A percentile compares a stretch with the other conserved stretches of the same genome.
Evolutionary conservation across 2,113 vertebrate species (phyloP).

Genomic region (Synodontis membranacea): DNA sequence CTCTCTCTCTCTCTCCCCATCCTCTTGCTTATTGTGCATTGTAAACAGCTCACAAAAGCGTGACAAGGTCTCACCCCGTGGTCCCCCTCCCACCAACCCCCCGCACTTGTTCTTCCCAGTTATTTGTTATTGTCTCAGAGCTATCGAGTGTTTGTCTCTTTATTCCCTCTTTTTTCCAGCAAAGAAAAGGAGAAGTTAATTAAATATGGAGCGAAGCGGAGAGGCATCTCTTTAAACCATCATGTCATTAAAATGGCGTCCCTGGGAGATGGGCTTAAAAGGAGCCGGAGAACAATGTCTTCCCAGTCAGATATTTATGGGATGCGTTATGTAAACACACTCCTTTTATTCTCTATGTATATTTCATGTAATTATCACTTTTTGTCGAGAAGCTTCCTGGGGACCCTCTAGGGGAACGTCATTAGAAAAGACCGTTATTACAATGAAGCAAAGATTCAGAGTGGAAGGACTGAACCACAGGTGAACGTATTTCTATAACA

Average conservation of each 20-base stretch:
- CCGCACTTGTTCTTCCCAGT: constrained; percentile 80
- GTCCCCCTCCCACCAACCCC: constrained; percentile 74
- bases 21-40: constrained; percentile 72
- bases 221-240: constrained; percentile 98
- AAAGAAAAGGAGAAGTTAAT: constrained; percentile 99
- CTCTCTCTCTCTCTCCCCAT: constrained; percentile 49
- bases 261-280: constrained; percentile 95
- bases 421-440: constrained; percentile 85
- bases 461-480: constrained; percentile 14
- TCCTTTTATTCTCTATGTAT: constrained; percentile 98
- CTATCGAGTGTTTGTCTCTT: constrained; percentile 84
- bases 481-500: neutral
- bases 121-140: constrained; percentile 93
- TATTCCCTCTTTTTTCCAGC: constrained; percentile 66
- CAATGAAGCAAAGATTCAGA: constrained; percentile 55
- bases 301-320: constrained; percentile 99
- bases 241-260: constrained; percentile 98
- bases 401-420: constrained; percentile 94
- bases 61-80: constrained; percentile 86
- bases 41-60: constrained; percentile 80
- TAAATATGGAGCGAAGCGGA: constrained; percentile 99
- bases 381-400: constrained; percentile 87
- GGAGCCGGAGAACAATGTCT: constrained; percentile 96
- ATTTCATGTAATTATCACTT: constrained; percentile 99
- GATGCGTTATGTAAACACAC: constrained; percentile 98